Evolutionary conservation across 2,888 invertebrate genomes (phyloP), one percentile per base, ranked within the genome.

Genomic region (Panopea generosa): DNA sequence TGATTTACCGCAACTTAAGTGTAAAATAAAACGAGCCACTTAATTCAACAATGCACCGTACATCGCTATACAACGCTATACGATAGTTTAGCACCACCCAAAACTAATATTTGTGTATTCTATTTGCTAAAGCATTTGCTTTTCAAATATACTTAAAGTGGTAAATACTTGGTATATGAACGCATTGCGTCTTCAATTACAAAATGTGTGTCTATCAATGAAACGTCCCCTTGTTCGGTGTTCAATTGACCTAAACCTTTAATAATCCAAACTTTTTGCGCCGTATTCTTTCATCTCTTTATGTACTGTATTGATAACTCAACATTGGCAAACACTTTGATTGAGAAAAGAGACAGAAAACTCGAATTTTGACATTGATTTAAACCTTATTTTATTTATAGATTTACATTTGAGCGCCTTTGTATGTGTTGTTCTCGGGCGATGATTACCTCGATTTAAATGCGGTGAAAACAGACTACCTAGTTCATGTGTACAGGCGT

Each of bases 91-190:
- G 45, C 45, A 45, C 45, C 45, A 45, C 45, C 45, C 45, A 18
- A 16, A 20, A 3, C 6, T 20, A 20, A 20, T 45, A 45, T 45
- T 45, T 20, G n/a, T 18, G 16, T 45, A 18, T 45, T 45, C 16
- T 45, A 20, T 45, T 45, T 45, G 20, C 16, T 16, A 45, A 45
- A 20, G 16, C 16, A 18, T 18, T 45, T 16, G 45, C 45, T 45
- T 3, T 9, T 9, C 45, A 45, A 45, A 45, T 45, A 45, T 20
- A 45, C 20, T 16, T 45, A 45, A 45, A 16, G 16, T 20, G 20
- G 45, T 45, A 45, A 45, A 45, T 45, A 45, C 9, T 45, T 45
- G 6, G 56, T 57, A 67, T 40, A 67, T 38, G 67, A 67, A 57
- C 33, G 49, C 38, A 67, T 50, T 24, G 20, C 40, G 57, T 50